Conservation (phyloP, 53 echinoderm and acorn worm genomes). For the Holothuria scabra region DNA sequence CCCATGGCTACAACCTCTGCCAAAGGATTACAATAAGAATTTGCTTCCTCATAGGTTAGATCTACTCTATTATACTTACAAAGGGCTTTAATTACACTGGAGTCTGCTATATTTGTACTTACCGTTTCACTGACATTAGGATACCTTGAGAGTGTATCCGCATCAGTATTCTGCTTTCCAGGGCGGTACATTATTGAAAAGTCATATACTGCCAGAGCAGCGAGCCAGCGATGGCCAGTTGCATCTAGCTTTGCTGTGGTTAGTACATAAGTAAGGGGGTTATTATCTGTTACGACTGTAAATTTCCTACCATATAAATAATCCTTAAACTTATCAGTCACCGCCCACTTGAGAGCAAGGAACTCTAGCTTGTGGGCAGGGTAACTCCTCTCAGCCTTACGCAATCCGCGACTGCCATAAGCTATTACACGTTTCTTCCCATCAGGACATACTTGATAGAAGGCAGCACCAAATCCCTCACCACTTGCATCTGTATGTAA, state of each 20-base stretch:
- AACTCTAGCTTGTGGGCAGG: constrained; percentile 35
- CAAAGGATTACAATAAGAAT: not conserved
- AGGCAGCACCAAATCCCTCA: constrained; percentile 25
- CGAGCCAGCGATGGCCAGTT: constrained; percentile 60
- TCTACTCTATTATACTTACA: not conserved
- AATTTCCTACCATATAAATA: too few relatives aligned
- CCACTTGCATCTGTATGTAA: constrained; percentile 45
- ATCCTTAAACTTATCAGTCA: too few relatives aligned
- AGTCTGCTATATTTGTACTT: not conserved
- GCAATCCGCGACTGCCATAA: constrained; percentile 25
- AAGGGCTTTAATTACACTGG: not conserved
- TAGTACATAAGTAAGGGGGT: too few relatives aligned
- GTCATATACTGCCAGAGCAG: constrained; percentile 32
- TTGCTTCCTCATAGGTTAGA: not conserved
- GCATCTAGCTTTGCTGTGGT: too few relatives aligned
- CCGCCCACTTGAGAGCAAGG: too few relatives aligned
- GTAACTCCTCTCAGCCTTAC: not conserved
- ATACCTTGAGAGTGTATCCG: constrained; percentile 52
- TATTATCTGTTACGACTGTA: too few relatives aligned
- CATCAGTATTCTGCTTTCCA: constrained; percentile 51
- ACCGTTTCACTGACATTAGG: not conserved
- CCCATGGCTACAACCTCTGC: constrained; percentile 16
- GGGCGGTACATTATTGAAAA: constrained; percentile 42
- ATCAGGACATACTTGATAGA: constrained; percentile 24
- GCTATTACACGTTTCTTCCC: constrained; percentile 15